A percentile compares a stretch with the other conserved stretches of the same genome.
These are phyloP conservation scores for Globodera ellingtonae DNA, from an alignment of 1,140 invertebrate genomes.

Conservation along the genomic window DNA sequence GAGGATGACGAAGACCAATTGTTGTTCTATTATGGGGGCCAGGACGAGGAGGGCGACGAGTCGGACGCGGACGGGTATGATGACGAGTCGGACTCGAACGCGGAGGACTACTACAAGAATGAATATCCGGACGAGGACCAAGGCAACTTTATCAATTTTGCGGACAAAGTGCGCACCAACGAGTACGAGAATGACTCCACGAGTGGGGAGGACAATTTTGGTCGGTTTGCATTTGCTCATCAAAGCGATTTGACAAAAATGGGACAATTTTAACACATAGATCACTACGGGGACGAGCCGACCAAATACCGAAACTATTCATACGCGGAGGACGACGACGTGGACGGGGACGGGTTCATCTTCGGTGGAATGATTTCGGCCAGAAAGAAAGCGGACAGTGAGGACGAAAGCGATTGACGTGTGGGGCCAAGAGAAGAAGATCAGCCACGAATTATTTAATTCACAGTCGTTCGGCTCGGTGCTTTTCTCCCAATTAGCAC, in stretches of 20 bases:
- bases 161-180: slow-evolving; percentile 6
- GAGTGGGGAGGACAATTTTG: slow-evolving; percentile 33
- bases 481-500: no score
- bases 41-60: slow-evolving; percentile 24
- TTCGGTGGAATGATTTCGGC: not conserved
- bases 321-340: not conserved
- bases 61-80: slow-evolving; percentile 36
- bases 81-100: slow-evolving; percentile 47
- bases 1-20: slow-evolving; percentile 32
- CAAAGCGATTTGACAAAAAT: not conserved
- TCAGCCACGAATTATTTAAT: no score
- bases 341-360: not conserved
- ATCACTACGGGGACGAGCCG: slow-evolving; percentile 25
- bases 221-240: slow-evolving; percentile 16
- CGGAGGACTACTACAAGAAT: slow-evolving; percentile 54
- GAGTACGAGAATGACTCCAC: slow-evolving; percentile 39
- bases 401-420: not conserved
- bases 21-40: slow-evolving; percentile 34
- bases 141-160: slow-evolving; percentile 38
- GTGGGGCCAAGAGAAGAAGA: no score
- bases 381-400: not conserved
- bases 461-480: no score
- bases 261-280: not conserved
- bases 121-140: slow-evolving; percentile 56
- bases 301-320: slow-evolving; percentile 16